These are phyloP conservation scores for Aethina tumida DNA, from an alignment of 1,140 invertebrate genomes.

Conservation along the genomic window DNA sequence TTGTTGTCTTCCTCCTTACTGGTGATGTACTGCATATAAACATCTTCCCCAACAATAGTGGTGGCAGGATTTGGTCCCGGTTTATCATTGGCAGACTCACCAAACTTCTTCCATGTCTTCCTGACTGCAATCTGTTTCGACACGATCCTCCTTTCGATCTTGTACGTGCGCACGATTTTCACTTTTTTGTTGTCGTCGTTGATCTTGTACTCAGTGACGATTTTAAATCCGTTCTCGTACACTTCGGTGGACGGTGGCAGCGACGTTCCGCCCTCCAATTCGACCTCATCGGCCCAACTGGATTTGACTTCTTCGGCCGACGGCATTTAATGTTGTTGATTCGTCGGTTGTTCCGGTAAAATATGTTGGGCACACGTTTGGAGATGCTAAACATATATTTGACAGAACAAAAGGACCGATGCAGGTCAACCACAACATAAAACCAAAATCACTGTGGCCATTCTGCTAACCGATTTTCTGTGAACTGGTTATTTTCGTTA, in stretches of 20 bases:
- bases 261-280: constrained; percentile 68
- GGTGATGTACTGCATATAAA: constrained; percentile 87
- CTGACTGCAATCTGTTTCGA: constrained; percentile 85
- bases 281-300: constrained; percentile 89
- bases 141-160: constrained; percentile 83
- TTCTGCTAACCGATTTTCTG: too few species aligned
- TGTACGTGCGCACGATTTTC: constrained; percentile 80
- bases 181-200: constrained; percentile 86
- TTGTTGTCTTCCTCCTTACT: constrained; percentile 79
- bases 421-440: too few species aligned
- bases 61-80: constrained; percentile 94
- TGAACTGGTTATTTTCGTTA: too few species aligned
- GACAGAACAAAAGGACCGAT: too few species aligned
- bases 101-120: constrained; percentile 93
- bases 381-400: too few species aligned
- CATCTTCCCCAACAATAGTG: constrained; percentile 91
- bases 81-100: constrained; percentile 78
- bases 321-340: too few species aligned
- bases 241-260: constrained; percentile 73
- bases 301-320: constrained; percentile 65
- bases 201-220: constrained; percentile 85
- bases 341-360: too few species aligned
- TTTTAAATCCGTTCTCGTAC: constrained; percentile 77
- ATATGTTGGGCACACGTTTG: too few species aligned
- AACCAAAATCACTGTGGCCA: too few species aligned